Evolutionary conservation across 2,888 invertebrate genomes (phyloP), one percentile per base, ranked within the genome.

Genomic region (Pycnomerus fuliginosus): DNA sequence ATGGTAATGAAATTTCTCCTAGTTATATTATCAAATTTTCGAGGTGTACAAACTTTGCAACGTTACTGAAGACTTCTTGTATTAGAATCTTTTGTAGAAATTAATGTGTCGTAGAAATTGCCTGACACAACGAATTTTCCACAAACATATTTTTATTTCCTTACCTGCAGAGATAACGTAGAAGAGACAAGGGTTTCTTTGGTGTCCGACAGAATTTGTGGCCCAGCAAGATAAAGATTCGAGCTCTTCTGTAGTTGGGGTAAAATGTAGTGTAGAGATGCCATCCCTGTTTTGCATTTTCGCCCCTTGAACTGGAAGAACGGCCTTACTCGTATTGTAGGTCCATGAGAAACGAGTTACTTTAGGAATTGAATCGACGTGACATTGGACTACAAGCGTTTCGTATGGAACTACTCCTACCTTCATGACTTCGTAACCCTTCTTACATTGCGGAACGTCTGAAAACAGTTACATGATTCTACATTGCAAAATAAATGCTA

Each of bases 171-270:
- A 85, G 61, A 88, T 76, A 43, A 92, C 80, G 73, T 87, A 83
- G 69, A 90, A 88, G 38, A 88, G 73, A 64, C 93, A 93, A 1
- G 93, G 91, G 49, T 79, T 80, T 51, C 80, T 76, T 71, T 92
- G 92, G 55, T 85, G 80, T 16, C 92, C 92, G 10, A 91, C 84
- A 51, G 80, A 80, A 69, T 92, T 92, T 68, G 83, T 84, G 2
- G 90, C 90, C 90, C 90, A 91, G 67, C 93, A 93, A 3, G 89
- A 87, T 13, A 92, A 73, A 59, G 89, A 89, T 47, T 90, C 90
- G 54, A 90, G 79, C 64, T 91, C 90, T 30, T 68, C 55, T 2
- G 58, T 55, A n/a, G 60, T 67, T n/a, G 79, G 76, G 3, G 74
- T 75, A 63, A 82, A 82, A 50, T 77, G 76, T 51, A 87, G 74